These are phyloP conservation scores for Proisotoma minuta DNA, from an alignment of 2,888 invertebrate genomes.

Conservation along the genomic window DNA sequence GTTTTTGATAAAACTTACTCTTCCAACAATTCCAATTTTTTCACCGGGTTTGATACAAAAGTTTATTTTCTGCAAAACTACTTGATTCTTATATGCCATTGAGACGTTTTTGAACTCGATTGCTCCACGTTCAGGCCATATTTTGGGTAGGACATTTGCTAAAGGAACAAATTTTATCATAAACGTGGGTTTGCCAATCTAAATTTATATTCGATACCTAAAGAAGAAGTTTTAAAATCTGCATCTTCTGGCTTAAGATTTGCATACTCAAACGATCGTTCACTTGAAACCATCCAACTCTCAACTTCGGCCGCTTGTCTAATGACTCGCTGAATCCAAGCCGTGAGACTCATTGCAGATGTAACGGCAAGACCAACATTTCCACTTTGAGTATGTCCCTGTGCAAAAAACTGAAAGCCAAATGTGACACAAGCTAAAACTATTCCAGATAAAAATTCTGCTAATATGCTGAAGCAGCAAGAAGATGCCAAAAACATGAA, in stretches of 20 bases:
- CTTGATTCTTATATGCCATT: conserved; percentile 50
- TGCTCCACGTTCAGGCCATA: conserved; percentile 52
- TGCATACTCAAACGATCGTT: conserved; percentile 43
- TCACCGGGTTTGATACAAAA: conserved; percentile 50
- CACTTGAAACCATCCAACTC: conserved; percentile 62
- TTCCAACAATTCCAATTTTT: conserved; percentile 49
- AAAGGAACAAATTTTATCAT: too few species aligned
- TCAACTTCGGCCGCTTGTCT: conserved; percentile 68
- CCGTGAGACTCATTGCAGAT: conserved; percentile 54
- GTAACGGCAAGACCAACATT: conserved; percentile 41
- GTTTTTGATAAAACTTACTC: too few species aligned
- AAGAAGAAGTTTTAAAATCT: too few species aligned
- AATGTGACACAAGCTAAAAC: conserved; percentile 82
- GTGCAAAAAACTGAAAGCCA: conserved; percentile 63
- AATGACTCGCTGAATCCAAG: conserved; percentile 68
- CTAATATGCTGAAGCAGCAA: conserved; percentile 89
- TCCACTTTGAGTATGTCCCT: conserved; percentile 53
- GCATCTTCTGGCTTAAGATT: conserved; percentile 61
- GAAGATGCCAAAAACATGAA: conserved; percentile 62
- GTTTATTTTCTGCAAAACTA: conserved; percentile 51
- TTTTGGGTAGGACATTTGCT: conserved; percentile 49
- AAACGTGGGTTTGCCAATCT: too few species aligned
- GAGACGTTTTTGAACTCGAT: conserved; percentile 47
- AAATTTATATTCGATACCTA: too few species aligned
- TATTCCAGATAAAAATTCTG: conserved; percentile 80